These are phyloP conservation scores for Trinectes maculatus DNA, from an alignment of 2,113 vertebrate genomes.

Conservation along the genomic window DNA sequence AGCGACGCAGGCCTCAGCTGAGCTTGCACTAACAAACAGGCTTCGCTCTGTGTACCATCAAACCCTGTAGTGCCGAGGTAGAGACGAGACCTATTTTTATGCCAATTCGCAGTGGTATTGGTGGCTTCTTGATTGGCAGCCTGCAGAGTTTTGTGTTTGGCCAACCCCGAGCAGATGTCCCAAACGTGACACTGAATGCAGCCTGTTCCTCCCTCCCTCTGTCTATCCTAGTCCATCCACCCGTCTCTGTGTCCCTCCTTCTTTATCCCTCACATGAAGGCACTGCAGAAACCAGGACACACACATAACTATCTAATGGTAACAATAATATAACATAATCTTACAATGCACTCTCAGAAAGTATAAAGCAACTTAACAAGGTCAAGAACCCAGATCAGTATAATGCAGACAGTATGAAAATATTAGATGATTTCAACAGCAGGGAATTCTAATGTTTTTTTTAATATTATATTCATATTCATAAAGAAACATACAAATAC, in stretches of 20 bases:
- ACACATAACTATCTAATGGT: not conserved
- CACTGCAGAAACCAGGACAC: not conserved
- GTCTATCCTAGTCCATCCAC: conserved; percentile 15
- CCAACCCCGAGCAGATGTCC: conserved; percentile 64
- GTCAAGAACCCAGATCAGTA: no score
- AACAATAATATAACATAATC: not conserved
- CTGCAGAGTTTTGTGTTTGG: conserved; percentile 39
- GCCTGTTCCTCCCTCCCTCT: not conserved
- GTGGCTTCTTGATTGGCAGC: conserved; percentile 54
- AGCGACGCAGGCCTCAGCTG: conserved; percentile 35
- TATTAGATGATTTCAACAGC: no score
- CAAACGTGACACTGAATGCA: conserved; percentile 36
- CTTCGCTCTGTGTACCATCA: conserved; percentile 39
- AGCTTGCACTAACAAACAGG: conserved; percentile 24
- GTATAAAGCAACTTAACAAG: no score
- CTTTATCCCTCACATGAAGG: conserved; percentile 2
- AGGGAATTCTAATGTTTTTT: no score
- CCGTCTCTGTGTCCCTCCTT: conserved; percentile 7
- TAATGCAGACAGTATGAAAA: no score
- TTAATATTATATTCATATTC: no score
- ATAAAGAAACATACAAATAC: no score
- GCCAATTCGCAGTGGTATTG: conserved; percentile 61
- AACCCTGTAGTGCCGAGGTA: conserved; percentile 32
- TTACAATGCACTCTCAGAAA: no score
- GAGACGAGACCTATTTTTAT: conserved; percentile 65